Evolutionary conservation across 1,140 invertebrate species (phyloP).

Genomic region (Camponotus floridanus): DNA sequence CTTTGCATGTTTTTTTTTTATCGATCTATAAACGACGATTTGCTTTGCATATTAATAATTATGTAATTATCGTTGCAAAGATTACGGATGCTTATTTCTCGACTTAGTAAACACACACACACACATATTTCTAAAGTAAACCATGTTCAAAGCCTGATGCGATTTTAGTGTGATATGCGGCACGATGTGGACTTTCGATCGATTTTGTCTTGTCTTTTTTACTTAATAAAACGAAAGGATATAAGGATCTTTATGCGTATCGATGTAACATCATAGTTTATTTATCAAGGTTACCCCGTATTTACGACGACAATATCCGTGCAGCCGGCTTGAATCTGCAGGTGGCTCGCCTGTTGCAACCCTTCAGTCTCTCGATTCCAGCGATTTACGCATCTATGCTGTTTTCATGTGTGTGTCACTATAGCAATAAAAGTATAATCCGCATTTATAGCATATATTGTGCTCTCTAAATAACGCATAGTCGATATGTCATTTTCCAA

Average conservation of each 20-base stretch:
- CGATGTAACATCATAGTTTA: conserved; percentile 19
- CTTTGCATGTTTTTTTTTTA: not conserved
- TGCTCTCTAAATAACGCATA: conserved; percentile 3
- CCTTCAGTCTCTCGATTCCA: conserved; percentile 24
- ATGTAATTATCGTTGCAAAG: not conserved
- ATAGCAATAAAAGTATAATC: conserved; percentile 36
- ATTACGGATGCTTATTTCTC: not conserved
- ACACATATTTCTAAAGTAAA: not conserved
- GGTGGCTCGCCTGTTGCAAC: conserved; percentile 61
- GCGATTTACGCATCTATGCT: conserved; percentile 19
- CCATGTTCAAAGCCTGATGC: not conserved
- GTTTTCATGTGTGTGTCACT: not conserved
- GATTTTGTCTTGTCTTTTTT: not conserved
- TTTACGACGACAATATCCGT: conserved; percentile 49
- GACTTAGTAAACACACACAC: not conserved
- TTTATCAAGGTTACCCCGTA: conserved; percentile 45
- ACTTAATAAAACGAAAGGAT: conserved; percentile 16
- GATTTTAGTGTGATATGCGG: not conserved
- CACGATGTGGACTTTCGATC: conserved; percentile 5
- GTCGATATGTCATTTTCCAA: not conserved
- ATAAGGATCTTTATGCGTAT: conserved; percentile 13
- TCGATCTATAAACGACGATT: conserved; percentile 24
- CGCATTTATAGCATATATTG: conserved; percentile 34
- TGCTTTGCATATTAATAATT: conserved; percentile 17
- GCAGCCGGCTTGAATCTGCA: conserved; percentile 58